Conservation (phyloP, 2,113 vertebrate species). For the Holacanthus passer region DNA sequence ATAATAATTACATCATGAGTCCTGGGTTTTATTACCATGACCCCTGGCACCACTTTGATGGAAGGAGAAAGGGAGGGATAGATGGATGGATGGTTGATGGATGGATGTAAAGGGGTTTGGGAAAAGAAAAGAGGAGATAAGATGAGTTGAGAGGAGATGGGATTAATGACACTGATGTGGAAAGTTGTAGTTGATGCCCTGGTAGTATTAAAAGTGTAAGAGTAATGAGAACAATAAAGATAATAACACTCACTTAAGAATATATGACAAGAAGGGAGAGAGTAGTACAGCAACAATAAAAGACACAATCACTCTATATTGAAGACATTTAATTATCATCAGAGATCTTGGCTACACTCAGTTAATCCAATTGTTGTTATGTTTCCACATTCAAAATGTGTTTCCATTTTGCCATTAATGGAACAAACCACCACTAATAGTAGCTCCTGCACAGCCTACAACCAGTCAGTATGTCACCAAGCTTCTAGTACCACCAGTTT, state of each 20-base stretch:
- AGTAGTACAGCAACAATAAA: background rate
- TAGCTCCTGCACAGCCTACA: no score
- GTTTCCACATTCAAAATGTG: no score
- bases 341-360: background rate
- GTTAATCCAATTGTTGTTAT: background rate
- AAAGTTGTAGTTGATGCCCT: slow-evolving; percentile 24
- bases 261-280: background rate
- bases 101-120: slow-evolving; percentile 48
- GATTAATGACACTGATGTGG: slow-evolving; percentile 46
- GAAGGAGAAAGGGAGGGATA: slow-evolving; percentile 30
- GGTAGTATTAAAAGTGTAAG: slow-evolving; percentile 27
- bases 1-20: slow-evolving; percentile 69
- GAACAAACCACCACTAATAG: no score
- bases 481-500: no score
- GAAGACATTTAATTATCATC: background rate
- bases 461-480: no score
- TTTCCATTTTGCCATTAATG: no score
- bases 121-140: slow-evolving; percentile 35
- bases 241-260: background rate
- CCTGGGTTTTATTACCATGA: slow-evolving; percentile 61
- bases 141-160: slow-evolving; percentile 37
- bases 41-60: slow-evolving; percentile 59
- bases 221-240: slow-evolving; percentile 17
- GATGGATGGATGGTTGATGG: slow-evolving; percentile 46
- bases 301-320: background rate